Percentiles rank a stretch among this genome's conserved stretches.
Evolutionary conservation across 2,888 invertebrate genomes (phyloP).

Genomic region (Ophraella communa): DNA sequence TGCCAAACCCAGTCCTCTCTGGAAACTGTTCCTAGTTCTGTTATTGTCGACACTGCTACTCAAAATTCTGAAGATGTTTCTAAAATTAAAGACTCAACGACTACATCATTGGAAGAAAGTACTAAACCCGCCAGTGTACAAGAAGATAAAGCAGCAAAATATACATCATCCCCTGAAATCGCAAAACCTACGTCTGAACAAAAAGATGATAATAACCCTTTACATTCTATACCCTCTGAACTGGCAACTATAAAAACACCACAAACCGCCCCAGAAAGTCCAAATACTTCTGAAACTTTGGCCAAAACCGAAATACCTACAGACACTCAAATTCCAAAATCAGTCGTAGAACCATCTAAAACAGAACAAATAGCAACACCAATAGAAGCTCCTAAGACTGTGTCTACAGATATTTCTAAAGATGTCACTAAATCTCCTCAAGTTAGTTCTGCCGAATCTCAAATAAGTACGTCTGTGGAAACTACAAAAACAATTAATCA

Average conservation of each 20-base stretch:
- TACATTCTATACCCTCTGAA: background rate
- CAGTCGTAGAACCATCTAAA: conserved; percentile 19
- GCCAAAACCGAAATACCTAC: background rate
- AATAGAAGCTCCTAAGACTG: conserved; percentile 8
- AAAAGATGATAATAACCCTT: background rate
- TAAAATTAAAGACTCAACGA: background rate
- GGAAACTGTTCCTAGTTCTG: background rate
- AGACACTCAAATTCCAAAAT: conserved; percentile 13
- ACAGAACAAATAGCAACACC: conserved; percentile 35
- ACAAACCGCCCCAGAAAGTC: background rate
- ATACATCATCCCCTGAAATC: background rate
- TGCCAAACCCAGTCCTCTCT: background rate
- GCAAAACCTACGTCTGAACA: background rate
- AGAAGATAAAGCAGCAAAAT: background rate
- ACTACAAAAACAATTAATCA: background rate
- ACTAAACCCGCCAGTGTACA: no score
- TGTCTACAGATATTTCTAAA: background rate
- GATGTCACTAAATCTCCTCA: background rate
- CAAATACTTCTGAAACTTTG: background rate
- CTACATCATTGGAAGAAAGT: no score
- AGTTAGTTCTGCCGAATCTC: background rate
- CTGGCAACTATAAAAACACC: conserved; percentile 8
- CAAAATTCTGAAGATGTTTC: no score
- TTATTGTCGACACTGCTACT: background rate
- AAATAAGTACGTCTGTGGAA: conserved; percentile 26